These are phyloP conservation scores for Falco peregrinus DNA, from an alignment of 2,797 vertebrate genomes.

Conservation along the genomic window DNA sequence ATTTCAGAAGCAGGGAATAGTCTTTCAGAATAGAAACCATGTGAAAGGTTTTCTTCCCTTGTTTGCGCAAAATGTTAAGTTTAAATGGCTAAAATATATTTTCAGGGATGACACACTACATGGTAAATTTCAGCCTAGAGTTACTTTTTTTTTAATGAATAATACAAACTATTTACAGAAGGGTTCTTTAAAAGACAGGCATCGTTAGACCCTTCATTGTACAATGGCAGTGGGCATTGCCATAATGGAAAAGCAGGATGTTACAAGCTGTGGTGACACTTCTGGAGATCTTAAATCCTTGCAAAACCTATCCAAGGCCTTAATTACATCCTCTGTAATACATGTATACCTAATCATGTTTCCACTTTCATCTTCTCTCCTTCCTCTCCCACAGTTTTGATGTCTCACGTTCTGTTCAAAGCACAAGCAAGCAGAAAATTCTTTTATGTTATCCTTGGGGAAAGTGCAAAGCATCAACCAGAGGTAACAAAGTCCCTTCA, in stretches of 20 bases:
- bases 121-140: background rate
- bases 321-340: slow-evolving; percentile 49
- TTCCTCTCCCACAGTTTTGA: slow-evolving; percentile 1
- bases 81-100: background rate
- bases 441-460: slow-evolving; percentile 44
- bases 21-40: too few relatives aligned
- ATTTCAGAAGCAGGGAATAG: background rate
- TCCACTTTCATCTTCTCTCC: slow-evolving; percentile 35
- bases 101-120: background rate
- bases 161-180: background rate
- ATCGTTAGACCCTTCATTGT: background rate
- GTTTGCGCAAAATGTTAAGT: background rate
- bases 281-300: background rate
- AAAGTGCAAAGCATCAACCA: slow-evolving; percentile 5
- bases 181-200: background rate
- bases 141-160: background rate
- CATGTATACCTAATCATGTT: background rate
- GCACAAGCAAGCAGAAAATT: slow-evolving; percentile 34
- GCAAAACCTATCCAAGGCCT: slow-evolving; percentile 1
- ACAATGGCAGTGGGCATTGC: background rate
- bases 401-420: slow-evolving; percentile 31
- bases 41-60: background rate
- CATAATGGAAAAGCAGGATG: background rate
- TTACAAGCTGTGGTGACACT: background rate
- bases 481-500: slow-evolving; percentile 5